Conservation (phyloP, 2,113 vertebrate species). For the Sinocyclocheilus rhinocerous region DNA sequence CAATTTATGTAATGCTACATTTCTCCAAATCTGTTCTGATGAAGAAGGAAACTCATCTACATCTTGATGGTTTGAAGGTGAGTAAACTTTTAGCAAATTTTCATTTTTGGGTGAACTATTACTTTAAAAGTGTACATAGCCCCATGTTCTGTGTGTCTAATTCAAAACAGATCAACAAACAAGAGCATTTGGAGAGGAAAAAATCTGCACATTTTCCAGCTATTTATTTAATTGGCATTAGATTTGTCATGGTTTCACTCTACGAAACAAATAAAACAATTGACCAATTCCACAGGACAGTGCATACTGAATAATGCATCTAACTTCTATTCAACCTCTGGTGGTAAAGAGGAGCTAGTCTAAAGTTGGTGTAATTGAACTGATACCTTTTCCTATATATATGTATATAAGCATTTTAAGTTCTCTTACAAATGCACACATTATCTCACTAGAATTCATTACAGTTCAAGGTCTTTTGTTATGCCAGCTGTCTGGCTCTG, state of each 20-base stretch:
- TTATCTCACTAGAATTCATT: conserved; percentile 46
- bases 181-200: no score
- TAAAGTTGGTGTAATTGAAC: neutral
- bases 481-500: conserved; percentile 41
- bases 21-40: neutral
- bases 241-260: neutral
- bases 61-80: neutral
- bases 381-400: conserved; percentile 1
- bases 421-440: conserved; percentile 35
- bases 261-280: neutral
- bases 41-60: neutral
- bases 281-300: neutral
- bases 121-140: neutral
- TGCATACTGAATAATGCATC: neutral
- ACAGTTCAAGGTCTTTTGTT: conserved; percentile 31
- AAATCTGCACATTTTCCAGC: neutral
- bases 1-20: neutral
- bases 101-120: neutral
- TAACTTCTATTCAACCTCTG: conserved; percentile 10
- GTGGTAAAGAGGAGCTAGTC: neutral
- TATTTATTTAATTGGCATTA: neutral
- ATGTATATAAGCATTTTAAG: neutral
- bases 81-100: neutral
- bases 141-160: neutral
- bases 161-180: neutral